Evolutionary conservation across 2,797 vertebrate species (phyloP).

Genomic region (Poeciliopsis paucimaculata): DNA sequence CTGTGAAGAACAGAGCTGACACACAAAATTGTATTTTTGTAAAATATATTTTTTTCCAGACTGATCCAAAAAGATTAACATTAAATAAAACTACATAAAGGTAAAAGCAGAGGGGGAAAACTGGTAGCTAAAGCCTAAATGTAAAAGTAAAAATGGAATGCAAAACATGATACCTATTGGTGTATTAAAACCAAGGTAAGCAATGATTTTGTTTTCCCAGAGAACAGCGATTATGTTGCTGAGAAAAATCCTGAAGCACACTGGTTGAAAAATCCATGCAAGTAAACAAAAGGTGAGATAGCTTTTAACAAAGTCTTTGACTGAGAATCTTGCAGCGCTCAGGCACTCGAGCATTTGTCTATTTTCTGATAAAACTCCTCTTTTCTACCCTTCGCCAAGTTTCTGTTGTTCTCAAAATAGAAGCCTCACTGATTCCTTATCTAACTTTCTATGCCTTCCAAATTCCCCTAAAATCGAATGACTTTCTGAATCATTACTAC

Average conservation of each 20-base stretch:
- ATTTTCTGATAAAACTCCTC: constrained; percentile 70
- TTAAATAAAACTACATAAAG: neutral
- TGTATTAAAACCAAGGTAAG: neutral
- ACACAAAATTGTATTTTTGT: neutral
- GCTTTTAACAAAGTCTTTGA: constrained; percentile 32
- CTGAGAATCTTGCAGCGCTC: constrained; percentile 18
- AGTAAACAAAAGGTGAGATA: constrained; percentile 14
- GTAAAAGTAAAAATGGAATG: neutral
- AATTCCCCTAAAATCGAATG: constrained; percentile 43
- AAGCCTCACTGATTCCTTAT: constrained; percentile 61
- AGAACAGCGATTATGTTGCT: constrained; percentile 14
- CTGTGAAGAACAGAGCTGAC: neutral
- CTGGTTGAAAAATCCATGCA: constrained; percentile 13
- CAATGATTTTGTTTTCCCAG: neutral
- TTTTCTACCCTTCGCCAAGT: constrained; percentile 22
- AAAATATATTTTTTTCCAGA: neutral
- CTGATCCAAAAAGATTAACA: neutral
- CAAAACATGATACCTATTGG: neutral
- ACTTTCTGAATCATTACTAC: constrained; percentile 6
- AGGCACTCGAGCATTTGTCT: constrained; percentile 29
- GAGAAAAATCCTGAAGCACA: constrained; percentile 28
- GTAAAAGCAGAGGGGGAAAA: neutral
- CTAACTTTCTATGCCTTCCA: constrained; percentile 52
- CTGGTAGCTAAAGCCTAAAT: neutral
- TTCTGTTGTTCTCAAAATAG: constrained; percentile 43